Evolutionary conservation across 2,797 vertebrate genomes (phyloP).

Genomic region (Anas acuta): DNA sequence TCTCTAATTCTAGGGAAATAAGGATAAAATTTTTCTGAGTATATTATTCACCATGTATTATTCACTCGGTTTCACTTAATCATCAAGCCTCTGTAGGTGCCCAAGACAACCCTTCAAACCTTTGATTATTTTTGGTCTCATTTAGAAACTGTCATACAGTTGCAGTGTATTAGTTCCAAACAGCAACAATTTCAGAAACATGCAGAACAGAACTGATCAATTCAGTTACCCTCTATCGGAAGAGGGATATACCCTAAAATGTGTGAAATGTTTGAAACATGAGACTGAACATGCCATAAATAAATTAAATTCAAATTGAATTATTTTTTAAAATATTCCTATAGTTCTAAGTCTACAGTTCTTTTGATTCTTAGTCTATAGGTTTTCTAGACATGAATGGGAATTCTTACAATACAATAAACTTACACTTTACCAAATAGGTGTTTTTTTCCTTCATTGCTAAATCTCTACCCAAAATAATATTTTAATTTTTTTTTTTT

Average conservation of each 20-base stretch:
- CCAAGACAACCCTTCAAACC: not conserved
- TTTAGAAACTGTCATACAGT: not conserved
- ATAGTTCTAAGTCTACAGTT: not conserved
- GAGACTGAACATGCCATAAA: not conserved
- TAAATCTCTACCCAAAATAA: not conserved
- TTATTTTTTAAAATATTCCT: not conserved
- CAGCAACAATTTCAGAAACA: not conserved
- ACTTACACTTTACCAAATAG: not conserved
- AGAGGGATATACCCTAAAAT: not conserved
- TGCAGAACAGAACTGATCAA: not conserved
- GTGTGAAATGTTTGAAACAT: not conserved
- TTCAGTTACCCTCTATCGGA: not conserved
- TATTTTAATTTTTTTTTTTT: not conserved
- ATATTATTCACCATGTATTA: not conserved
- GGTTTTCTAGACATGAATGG: not conserved
- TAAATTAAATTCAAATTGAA: not conserved
- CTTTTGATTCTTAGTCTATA: not conserved
- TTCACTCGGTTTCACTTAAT: not conserved
- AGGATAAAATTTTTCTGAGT: not conserved
- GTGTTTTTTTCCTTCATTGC: not conserved
- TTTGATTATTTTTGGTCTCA: constrained; percentile 25
- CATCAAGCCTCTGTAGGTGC: not conserved
- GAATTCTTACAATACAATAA: not conserved
- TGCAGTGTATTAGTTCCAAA: not conserved
- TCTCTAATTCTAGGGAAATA: not conserved